Evolutionary conservation across 2,888 invertebrate species (phyloP).

Genomic region (Eupithecia tripunctaria): DNA sequence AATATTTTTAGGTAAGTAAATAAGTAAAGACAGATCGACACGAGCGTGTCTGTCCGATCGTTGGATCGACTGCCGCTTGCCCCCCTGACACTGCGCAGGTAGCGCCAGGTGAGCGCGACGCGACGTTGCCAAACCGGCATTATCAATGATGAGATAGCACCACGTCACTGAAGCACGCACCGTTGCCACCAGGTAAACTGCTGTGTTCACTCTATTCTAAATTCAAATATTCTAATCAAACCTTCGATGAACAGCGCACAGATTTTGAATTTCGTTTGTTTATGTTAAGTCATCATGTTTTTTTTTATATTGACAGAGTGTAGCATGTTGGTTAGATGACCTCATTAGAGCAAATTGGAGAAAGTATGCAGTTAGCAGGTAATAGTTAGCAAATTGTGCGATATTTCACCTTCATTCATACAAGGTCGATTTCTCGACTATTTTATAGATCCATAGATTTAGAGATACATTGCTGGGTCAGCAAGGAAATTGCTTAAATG

Average conservation of each 20-base stretch:
- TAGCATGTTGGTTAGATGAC: conserved; percentile 49
- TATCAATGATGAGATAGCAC: conserved; percentile 82
- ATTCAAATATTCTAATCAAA: conserved; percentile 47
- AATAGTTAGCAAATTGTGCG: conserved; percentile 54
- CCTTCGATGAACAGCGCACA: conserved; percentile 57
- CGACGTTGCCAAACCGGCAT: conserved; percentile 83
- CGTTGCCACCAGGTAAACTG: conserved; percentile 66
- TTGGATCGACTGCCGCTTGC: conserved; percentile 76
- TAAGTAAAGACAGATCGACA: conserved; percentile 57
- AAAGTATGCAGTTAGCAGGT: conserved; percentile 50
- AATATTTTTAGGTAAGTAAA: conserved; percentile 60
- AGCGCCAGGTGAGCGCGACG: conserved; percentile 82
- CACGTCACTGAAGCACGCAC: conserved; percentile 65
- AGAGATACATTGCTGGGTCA: conserved; percentile 31
- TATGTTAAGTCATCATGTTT: conserved; percentile 14
- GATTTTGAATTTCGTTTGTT: conserved; percentile 49
- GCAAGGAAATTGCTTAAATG: neutral
- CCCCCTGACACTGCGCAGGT: conserved; percentile 83
- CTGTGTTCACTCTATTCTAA: conserved; percentile 51
- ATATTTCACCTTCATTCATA: conserved; percentile 26
- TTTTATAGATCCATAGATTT: conserved; percentile 19
- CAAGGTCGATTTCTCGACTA: conserved; percentile 43
- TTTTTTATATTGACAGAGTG: conserved; percentile 10
- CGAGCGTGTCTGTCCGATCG: conserved; percentile 73
- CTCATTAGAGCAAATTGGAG: conserved; percentile 53